Evolutionary conservation across 1,140 invertebrate genomes (phyloP).

Genomic region (Atta colombica): DNA sequence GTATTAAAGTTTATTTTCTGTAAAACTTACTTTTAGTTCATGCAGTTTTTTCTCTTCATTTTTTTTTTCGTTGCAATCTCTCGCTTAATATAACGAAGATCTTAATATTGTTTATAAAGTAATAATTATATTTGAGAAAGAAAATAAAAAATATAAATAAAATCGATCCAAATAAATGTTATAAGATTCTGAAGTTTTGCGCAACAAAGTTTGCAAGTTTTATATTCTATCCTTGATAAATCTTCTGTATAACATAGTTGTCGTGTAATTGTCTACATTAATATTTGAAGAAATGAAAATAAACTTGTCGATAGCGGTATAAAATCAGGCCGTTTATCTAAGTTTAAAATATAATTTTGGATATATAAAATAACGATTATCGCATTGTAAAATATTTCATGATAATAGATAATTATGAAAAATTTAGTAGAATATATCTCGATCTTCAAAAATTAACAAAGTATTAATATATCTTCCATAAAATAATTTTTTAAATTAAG

Average conservation of each 20-base stretch:
- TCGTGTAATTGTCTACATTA: neutral
- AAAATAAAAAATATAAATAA: neutral
- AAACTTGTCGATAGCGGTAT: constrained; percentile 18
- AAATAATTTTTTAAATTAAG: neutral
- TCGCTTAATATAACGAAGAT: neutral
- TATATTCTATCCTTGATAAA: constrained; percentile 30
- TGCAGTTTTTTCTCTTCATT: neutral
- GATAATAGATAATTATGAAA: neutral
- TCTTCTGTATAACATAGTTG: constrained; percentile 11
- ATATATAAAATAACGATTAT: neutral
- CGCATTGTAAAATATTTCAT: neutral
- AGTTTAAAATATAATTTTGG: constrained; percentile 22
- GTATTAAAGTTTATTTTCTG: neutral
- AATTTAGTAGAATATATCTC: neutral
- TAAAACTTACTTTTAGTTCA: neutral
- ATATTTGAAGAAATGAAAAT: neutral
- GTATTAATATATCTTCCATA: neutral
- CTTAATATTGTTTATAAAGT: neutral
- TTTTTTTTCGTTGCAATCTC: neutral
- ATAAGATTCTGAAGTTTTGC: constrained; percentile 35
- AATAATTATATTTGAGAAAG: neutral
- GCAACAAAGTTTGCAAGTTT: constrained; percentile 34
- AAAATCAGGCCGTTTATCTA: neutral
- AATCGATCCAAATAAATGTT: neutral
- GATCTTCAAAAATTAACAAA: neutral